Evolutionary conservation across 2,888 invertebrate species (phyloP).

Genomic region (Rhopalosiphum nymphaeae): DNA sequence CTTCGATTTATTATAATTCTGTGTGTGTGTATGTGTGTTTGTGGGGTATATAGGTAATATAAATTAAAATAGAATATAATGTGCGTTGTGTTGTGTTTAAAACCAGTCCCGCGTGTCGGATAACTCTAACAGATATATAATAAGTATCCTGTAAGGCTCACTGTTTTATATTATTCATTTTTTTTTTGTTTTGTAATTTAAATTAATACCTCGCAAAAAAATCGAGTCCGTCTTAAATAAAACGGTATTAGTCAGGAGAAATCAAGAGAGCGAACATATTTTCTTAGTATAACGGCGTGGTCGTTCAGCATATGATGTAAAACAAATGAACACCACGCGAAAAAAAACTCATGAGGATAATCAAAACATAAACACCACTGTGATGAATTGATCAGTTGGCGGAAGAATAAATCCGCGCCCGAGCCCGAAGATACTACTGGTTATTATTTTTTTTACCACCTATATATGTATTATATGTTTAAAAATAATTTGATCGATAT

Average conservation of each 20-base stretch:
- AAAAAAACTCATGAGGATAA: neutral
- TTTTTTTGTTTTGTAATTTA: slow-evolving; percentile 6
- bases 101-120: slow-evolving; percentile 44
- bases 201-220: slow-evolving; percentile 15
- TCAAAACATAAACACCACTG: slow-evolving; percentile 18
- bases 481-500: neutral
- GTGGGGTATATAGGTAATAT: neutral
- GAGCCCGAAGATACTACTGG: neutral
- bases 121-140: neutral
- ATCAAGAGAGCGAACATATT: neutral
- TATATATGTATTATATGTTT: neutral
- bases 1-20: neutral
- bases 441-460: neutral
- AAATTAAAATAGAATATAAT: neutral
- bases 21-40: neutral
- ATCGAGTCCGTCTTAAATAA: slow-evolving; percentile 18
- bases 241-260: slow-evolving; percentile 46
- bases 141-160: slow-evolving; percentile 11
- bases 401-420: neutral
- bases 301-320: neutral
- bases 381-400: slow-evolving; percentile 31
- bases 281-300: slow-evolving; percentile 35
- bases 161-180: slow-evolving; percentile 16
- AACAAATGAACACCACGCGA: neutral
- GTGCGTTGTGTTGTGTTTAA: neutral